Base-by-base conservation (phyloP, 2,888 invertebrate species). In the Melieria omissa region DNA sequence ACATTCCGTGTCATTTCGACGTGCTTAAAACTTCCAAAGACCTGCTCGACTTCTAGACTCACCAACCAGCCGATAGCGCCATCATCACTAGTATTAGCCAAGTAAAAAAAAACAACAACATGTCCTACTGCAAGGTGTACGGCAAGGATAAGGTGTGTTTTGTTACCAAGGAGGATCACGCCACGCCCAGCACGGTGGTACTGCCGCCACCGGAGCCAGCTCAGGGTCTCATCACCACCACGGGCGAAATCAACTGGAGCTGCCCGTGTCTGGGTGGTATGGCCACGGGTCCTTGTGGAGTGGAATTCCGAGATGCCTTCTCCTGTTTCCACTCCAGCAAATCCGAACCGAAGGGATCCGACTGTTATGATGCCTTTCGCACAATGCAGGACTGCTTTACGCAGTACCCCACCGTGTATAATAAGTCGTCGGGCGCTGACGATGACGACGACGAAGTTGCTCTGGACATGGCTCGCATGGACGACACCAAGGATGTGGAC, bases 241-340 rank as follows among this genome's bases (percentile, higher is more conserved):
- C 93, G 86, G 98, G 98, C 5, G 92, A 93, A 74, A 96, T 98
- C 77, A 98, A 98, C 88, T 98, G 98, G 98, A 94, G 94, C 84
- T 98, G 98, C 83, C 98, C 98, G 0, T 98, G 98, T 85, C 89
- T 98, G 49, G 98, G 98, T 12, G 97, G 97, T n/a, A 97, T 98
- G 95, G 96, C 97, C 5, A 95, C 96, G 0, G 98, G 98, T 0
- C 98, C 98, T 0, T 98, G 98, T 86, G 98, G 97, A 1, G 90
- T 93, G 12, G 93, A 96, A 86, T 98, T 98, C 88, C 89, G 98
- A 57, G 94, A 96, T 78, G 97, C 98, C 3, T 97, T 98, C 87
- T 93, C 95, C 46, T 98, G 98, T 87, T 98, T 98, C 86, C 97
- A 98, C 85, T 94, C 95, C 80, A 95, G 95, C 77, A 91, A 91